Evolutionary conservation across 2,888 invertebrate genomes (phyloP), one percentile per base, ranked within the genome.

Genomic region (Drosophila mulleri): DNA sequence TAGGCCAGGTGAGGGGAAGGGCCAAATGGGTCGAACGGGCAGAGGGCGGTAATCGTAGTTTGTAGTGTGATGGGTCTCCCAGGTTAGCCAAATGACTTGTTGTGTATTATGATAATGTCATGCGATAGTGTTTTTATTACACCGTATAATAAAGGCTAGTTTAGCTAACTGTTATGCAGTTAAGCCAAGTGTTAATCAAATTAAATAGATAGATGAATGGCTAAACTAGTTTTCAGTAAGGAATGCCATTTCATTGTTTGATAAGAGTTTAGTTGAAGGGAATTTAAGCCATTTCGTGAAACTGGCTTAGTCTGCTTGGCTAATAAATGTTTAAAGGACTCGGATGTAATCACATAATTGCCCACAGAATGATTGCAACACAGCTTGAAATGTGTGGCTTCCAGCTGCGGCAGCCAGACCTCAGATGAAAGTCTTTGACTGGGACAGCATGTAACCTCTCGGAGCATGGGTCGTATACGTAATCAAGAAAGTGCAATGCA

Each of bases 401-500:
- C 58, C 65, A 72, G 44, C 65, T 54, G 71, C 20, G 67, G 26
- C 45, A n/a, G 58, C 23, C 45, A 45, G 32, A 11, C 32, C 32
- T 23, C 44, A 54, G 45, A 42, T 53, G 59, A 45, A 14, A 52
- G 60, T 44, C 23, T 48, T 32, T 39, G 32, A 50, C 48, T 48
- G 47, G n/a, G 18, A 3, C 18, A 29, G 16, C 42, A 23, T 20
- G n/a, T n/a, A 20, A 26, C 16, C 57, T 6, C 29, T 9, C 18
- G 29, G n/a, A 20, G 58, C 47, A 26, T 56, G 58, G 45, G 48
- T 50, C 71, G 62, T 48, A 54, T 68, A 76, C 78, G 81, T 83
- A 80, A 83, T 80, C 73, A 57, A 41, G 57, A 64, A 65, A 84
- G 88, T 79, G 79, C 88, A 83, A 74, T 77, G 83, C 72, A 77